These are phyloP conservation scores for Callopanchax toddi DNA, from an alignment of 2,113 vertebrate species.

Conservation along the genomic window DNA sequence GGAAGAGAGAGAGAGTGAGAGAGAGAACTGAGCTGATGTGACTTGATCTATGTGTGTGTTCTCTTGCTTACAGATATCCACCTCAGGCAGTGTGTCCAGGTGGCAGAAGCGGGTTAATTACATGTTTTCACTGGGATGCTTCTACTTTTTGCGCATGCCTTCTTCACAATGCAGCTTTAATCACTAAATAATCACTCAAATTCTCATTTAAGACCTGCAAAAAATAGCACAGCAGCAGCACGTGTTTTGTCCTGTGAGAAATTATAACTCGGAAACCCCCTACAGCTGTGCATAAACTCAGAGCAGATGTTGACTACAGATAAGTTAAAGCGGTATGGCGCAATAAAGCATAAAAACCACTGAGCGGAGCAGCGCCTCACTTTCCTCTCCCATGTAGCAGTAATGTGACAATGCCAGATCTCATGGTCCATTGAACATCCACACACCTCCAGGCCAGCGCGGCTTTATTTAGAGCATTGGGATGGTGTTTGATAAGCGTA, in stretches of 20 bases:
- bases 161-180: background rate
- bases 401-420: slow-evolving; percentile 69
- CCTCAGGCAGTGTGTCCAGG: slow-evolving; percentile 11
- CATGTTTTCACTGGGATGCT: slow-evolving; percentile 12
- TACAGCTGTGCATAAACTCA: background rate
- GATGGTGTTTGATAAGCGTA: slow-evolving; percentile 42
- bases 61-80: slow-evolving; percentile 23
- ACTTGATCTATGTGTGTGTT: slow-evolving; percentile 26
- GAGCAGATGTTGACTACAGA: slow-evolving; percentile 37
- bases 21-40: slow-evolving; percentile 21
- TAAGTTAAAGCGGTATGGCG: slow-evolving; percentile 9
- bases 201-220: slow-evolving; percentile 1
- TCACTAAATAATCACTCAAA: background rate
- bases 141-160: background rate
- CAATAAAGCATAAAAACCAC: slow-evolving; percentile 33
- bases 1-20: slow-evolving; percentile 20
- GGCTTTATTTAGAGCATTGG: slow-evolving; percentile 66
- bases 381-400: slow-evolving; percentile 52
- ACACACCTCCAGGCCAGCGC: slow-evolving; percentile 49
- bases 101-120: slow-evolving; percentile 20
- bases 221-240: background rate
- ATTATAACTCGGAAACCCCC: background rate
- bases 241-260: background rate
- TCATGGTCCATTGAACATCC: slow-evolving; percentile 59
- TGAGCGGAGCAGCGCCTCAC: slow-evolving; percentile 23